Evolutionary conservation across 2,888 invertebrate species (phyloP).

Genomic region (Drosophila meridionalis): DNA sequence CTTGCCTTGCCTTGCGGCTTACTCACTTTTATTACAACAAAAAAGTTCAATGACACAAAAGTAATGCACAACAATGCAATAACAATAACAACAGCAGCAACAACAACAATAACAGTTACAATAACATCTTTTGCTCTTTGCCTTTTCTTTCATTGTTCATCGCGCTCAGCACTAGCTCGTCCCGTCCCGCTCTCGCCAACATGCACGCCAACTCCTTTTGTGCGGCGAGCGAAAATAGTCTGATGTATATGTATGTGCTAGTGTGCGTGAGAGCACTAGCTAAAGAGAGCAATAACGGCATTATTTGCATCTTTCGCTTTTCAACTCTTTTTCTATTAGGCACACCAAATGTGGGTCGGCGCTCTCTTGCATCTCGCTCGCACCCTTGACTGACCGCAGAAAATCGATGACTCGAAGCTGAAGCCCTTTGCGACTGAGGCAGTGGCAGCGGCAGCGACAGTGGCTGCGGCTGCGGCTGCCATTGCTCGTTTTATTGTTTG

Average conservation of each 20-base stretch:
- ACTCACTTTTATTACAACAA: constrained; percentile 64
- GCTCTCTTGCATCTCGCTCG: constrained; percentile 19
- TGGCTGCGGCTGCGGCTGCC: constrained; percentile 22
- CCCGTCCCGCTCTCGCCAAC: constrained; percentile 2
- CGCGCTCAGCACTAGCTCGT: constrained; percentile 13
- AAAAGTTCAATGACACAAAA: constrained; percentile 77
- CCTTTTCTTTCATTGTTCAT: constrained; percentile 57
- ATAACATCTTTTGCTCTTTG: constrained; percentile 69
- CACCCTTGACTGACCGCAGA: constrained; percentile 68
- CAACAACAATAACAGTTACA: constrained; percentile 50
- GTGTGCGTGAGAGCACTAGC: constrained; percentile 11
- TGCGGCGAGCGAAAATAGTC: constrained; percentile 8
- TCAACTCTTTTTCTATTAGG: constrained; percentile 63
- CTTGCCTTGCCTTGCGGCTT: constrained; percentile 40
- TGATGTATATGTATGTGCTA: background rate
- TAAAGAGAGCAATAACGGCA: constrained; percentile 22
- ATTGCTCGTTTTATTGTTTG: constrained; percentile 60
- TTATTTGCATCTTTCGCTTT: constrained; percentile 78
- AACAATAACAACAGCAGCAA: constrained; percentile 44
- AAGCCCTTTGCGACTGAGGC: constrained; percentile 34
- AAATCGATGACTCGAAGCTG: constrained; percentile 65
- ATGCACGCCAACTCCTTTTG: constrained; percentile 7
- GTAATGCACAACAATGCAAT: constrained; percentile 58
- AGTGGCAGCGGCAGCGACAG: background rate
- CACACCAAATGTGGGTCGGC: constrained; percentile 64